phyloP scores from a whole-genome alignment of 2,113 vertebrate genomes.

The Caranx ignobilis region DNA sequence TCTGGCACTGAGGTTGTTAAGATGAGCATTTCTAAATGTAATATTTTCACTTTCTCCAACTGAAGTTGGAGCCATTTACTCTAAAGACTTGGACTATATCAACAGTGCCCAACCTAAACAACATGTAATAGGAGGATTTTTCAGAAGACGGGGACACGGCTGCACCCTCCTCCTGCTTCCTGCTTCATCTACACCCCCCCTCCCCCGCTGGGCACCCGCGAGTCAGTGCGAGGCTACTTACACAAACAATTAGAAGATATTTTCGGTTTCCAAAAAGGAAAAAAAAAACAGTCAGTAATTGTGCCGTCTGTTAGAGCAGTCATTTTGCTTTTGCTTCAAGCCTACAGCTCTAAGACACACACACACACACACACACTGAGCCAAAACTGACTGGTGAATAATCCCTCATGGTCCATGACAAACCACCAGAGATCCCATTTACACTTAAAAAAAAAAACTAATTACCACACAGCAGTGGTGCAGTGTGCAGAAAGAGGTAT shows the following conservation, averaged over 20 bases:
- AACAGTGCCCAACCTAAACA: slow-evolving; percentile 46
- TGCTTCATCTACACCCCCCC: slow-evolving; percentile 17
- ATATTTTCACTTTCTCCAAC: slow-evolving; percentile 60
- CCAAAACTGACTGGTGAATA: slow-evolving; percentile 28
- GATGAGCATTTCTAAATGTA: slow-evolving; percentile 64
- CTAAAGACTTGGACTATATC: slow-evolving; percentile 58
- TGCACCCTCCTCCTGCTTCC: slow-evolving; percentile 1
- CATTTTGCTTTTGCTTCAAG: slow-evolving; percentile 47
- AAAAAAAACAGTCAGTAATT: slow-evolving; percentile 30
- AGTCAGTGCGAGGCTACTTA: slow-evolving; percentile 66
- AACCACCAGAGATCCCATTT: slow-evolving; percentile 67
- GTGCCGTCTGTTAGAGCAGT: slow-evolving; percentile 46
- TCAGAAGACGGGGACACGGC: background rate
- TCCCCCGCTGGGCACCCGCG: slow-evolving; percentile 59
- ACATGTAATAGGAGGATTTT: slow-evolving; percentile 43
- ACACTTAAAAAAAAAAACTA: slow-evolving; percentile 59
- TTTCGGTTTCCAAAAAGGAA: slow-evolving; percentile 33
- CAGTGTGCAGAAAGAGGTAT: slow-evolving; percentile 20
- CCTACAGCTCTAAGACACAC: slow-evolving; percentile 17
- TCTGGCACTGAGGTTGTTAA: slow-evolving; percentile 60
- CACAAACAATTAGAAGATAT: slow-evolving; percentile 70
- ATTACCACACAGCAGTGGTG: slow-evolving; percentile 42
- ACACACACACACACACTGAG: slow-evolving; percentile 1
- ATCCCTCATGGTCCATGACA: slow-evolving; percentile 44
- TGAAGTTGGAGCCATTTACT: slow-evolving; percentile 50